phyloP scores from a whole-genome alignment of 2,888 invertebrate species.

The Eupithecia dodoneata region DNA sequence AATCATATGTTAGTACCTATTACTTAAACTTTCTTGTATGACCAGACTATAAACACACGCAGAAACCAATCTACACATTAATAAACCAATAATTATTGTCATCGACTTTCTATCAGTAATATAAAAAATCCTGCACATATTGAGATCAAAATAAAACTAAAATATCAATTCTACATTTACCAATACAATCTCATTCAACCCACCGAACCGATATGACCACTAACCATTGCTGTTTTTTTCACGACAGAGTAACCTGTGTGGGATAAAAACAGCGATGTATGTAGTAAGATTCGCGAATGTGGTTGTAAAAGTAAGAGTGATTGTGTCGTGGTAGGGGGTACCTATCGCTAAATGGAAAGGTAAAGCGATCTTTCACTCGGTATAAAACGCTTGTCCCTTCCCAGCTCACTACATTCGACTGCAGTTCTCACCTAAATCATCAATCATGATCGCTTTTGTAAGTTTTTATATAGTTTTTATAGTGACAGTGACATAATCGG shows the following conservation, averaged over 20 bases:
- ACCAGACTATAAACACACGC: neutral
- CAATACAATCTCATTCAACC: conserved; percentile 28
- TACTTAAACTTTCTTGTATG: too few species aligned
- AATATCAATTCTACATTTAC: conserved; percentile 54
- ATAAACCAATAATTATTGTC: conserved; percentile 12
- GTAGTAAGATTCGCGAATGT: neutral
- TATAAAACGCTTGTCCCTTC: conserved; percentile 77
- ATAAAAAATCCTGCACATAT: conserved; percentile 60
- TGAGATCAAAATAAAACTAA: conserved; percentile 59
- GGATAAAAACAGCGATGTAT: conserved; percentile 49
- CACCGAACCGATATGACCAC: neutral
- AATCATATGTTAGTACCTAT: too few species aligned
- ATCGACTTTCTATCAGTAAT: conserved; percentile 56
- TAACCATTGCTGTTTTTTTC: conserved; percentile 49
- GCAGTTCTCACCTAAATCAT: conserved; percentile 68
- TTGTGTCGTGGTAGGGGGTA: conserved; percentile 51
- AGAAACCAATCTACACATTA: neutral
- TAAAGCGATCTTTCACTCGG: conserved; percentile 74
- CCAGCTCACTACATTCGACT: conserved; percentile 72
- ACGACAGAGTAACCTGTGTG: accelerated
- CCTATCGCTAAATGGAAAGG: conserved; percentile 82
- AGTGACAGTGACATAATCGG: conserved; percentile 24
- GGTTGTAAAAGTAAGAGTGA: conserved; percentile 28
- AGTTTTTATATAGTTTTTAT: conserved; percentile 53
- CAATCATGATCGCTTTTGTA: conserved; percentile 82